Evolutionary conservation across 2,797 vertebrate species (phyloP).

Genomic region (Hoplostethus mediterraneus): DNA sequence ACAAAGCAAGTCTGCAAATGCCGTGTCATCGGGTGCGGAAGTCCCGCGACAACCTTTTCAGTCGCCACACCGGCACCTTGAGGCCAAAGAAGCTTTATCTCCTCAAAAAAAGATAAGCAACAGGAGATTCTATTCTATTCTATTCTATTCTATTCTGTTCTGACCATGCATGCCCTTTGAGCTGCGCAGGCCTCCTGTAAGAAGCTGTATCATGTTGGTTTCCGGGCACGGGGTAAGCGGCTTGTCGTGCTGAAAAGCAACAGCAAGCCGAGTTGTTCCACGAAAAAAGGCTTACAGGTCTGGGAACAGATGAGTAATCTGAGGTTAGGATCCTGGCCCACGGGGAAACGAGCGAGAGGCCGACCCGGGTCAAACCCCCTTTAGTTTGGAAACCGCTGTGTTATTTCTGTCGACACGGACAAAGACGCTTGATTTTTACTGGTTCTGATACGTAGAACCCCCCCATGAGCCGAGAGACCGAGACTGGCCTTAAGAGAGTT

Average conservation of each 20-base stretch:
- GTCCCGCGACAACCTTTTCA: no score
- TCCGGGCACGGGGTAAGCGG: constrained; percentile 25
- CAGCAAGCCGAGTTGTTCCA: constrained; percentile 8
- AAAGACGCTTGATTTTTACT: neutral
- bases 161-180: constrained; percentile 1
- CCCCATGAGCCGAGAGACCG: no score
- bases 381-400: constrained; percentile 33
- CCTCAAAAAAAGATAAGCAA: no score
- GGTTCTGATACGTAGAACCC: constrained; percentile 1
- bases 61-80: neutral
- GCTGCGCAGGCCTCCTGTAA: constrained; percentile 6
- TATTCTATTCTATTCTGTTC: no score
- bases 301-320: constrained; percentile 31
- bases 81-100: neutral
- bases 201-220: constrained; percentile 40
- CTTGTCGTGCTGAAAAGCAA: constrained; percentile 31
- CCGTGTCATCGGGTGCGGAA: no score
- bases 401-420: constrained; percentile 15
- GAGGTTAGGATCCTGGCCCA: constrained; percentile 16
- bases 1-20: no score
- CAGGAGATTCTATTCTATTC: no score
- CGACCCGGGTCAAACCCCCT: constrained; percentile 9
- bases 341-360: constrained; percentile 20
- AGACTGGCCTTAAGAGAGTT: no score
- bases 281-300: constrained; percentile 28